Conservation (phyloP, 1,140 invertebrate species). For the Nautilus pompilius region DNA sequence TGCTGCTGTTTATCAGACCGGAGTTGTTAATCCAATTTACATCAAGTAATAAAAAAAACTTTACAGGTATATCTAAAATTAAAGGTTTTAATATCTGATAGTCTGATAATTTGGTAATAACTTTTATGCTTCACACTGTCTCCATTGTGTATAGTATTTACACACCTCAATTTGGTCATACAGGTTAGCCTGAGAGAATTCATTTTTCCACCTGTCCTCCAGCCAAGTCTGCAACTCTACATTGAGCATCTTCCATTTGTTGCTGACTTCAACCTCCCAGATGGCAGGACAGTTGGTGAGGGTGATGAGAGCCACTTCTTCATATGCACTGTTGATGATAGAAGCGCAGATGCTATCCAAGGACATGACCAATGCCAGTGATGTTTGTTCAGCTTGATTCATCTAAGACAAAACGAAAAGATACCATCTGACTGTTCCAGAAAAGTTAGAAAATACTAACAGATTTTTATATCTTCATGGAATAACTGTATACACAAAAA, state of each 20-base stretch:
- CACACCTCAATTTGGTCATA: conserved; percentile 64
- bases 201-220: conserved; percentile 73
- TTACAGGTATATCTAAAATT: too few species aligned
- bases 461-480: too few species aligned
- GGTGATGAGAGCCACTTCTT: conserved; percentile 64
- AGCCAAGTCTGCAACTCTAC: conserved; percentile 76
- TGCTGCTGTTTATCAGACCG: too few species aligned
- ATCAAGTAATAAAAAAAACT: too few species aligned
- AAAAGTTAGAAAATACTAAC: too few species aligned
- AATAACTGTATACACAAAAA: too few species aligned
- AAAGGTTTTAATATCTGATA: too few species aligned
- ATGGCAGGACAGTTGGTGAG: conserved; percentile 68
- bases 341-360: conserved; percentile 71
- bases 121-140: too few species aligned
- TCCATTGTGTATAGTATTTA: too few species aligned
- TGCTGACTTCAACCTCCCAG: conserved; percentile 78
- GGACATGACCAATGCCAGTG: conserved; percentile 69
- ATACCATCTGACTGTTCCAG: background rate
- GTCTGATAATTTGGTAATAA: too few species aligned
- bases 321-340: conserved; percentile 53
- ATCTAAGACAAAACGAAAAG: conserved; percentile 52
- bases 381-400: conserved; percentile 70
- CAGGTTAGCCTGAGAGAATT: conserved; percentile 69
- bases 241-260: conserved; percentile 72
- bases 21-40: too few species aligned